Percentiles rank a stretch among this genome's conserved stretches.
Conservation (phyloP, 2,113 vertebrate species). For the Paradoxurus hermaphroditus region DNA sequence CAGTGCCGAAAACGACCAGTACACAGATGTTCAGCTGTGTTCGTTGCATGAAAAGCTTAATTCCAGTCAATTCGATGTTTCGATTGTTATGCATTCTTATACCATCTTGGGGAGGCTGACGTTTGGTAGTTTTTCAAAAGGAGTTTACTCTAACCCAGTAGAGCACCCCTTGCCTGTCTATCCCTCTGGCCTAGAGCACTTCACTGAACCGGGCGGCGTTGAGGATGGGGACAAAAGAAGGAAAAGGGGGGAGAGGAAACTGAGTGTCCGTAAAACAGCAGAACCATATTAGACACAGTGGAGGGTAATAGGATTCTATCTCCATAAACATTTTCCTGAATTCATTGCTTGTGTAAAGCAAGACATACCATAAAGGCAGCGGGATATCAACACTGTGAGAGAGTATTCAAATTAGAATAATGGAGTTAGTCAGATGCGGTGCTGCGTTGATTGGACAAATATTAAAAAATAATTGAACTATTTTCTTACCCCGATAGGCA, state of each 20-base stretch:
- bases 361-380: neutral
- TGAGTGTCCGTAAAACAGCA: neutral
- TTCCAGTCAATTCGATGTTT: neutral
- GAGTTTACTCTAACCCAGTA: neutral
- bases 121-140: neutral
- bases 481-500: neutral
- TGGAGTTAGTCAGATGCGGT: constrained; percentile 25
- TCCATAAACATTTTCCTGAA: neutral
- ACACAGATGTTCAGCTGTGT: neutral
- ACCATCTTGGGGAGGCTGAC: neutral
- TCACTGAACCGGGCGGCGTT: neutral
- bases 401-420: constrained; percentile 1
- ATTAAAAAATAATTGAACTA: constrained; percentile 26
- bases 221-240: neutral
- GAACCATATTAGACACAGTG: neutral
- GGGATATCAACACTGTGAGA: neutral
- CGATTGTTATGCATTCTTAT: neutral
- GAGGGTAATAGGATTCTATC: neutral
- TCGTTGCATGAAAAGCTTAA: neutral
- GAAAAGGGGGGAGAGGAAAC: neutral
- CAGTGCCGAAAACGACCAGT: neutral
- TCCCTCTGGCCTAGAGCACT: neutral
- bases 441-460: neutral
- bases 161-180: neutral
- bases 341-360: constrained; percentile 45